These are phyloP conservation scores for Ornithorhynchus anatinus DNA, from an alignment of 2,113 vertebrate genomes.

Conservation along the genomic window DNA sequence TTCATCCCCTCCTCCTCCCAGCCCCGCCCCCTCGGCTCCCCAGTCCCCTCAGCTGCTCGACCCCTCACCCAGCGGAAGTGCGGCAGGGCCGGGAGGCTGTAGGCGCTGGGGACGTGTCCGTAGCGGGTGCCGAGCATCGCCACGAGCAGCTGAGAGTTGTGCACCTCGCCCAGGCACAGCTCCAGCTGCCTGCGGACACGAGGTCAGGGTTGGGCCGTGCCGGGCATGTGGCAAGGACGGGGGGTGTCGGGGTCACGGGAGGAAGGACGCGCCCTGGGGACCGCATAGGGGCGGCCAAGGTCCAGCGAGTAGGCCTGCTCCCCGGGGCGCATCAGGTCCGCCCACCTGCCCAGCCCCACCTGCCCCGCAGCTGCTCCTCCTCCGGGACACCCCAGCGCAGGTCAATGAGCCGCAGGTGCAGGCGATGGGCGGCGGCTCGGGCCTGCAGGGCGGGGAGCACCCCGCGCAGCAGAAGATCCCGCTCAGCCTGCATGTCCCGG, in stretches of 20 bases:
- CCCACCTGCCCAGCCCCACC: constrained; percentile 29
- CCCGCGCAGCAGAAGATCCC: constrained; percentile 78
- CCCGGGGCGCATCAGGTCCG: neutral
- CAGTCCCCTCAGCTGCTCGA: neutral
- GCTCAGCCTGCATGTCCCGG: constrained; percentile 87
- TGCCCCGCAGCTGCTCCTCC: constrained; percentile 72
- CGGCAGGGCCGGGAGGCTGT: constrained; percentile 77
- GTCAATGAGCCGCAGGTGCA: constrained; percentile 84
- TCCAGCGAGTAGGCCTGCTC: too few species aligned
- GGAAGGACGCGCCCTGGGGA: neutral
- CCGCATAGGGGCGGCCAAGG: neutral
- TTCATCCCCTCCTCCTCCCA: neutral
- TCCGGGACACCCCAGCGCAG: constrained; percentile 89
- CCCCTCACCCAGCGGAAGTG: constrained; percentile 84
- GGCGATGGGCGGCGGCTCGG: constrained; percentile 64
- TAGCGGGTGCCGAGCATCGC: constrained; percentile 86
- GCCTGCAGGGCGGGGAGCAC: constrained; percentile 84
- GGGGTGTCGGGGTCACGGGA: neutral
- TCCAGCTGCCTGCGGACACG: constrained; percentile 63
- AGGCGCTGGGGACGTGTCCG: constrained; percentile 71
- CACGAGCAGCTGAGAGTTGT: constrained; percentile 82
- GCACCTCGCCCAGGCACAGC: constrained; percentile 85
- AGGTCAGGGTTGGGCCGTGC: neutral
- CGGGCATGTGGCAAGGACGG: neutral
- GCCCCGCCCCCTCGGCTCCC: neutral